Conservation (phyloP, 2,888 invertebrate species). For the Ophraella communa region DNA sequence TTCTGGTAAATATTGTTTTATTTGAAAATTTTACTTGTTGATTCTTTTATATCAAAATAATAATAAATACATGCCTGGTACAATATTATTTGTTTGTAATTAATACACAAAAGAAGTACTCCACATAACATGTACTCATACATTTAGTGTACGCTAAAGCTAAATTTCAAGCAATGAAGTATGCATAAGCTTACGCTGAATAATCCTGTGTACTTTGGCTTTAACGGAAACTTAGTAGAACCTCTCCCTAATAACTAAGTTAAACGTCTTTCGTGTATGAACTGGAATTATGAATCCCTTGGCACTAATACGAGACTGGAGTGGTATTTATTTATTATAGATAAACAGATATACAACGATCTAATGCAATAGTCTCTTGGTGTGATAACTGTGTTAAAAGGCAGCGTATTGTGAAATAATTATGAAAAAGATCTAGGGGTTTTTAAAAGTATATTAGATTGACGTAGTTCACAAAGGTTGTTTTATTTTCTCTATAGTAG, state of each 20-base stretch:
- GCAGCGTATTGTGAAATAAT: background rate
- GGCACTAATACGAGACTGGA: background rate
- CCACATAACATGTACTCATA: background rate
- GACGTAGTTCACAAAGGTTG: too few relatives aligned
- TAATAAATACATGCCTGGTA: too few relatives aligned
- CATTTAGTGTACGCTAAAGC: background rate
- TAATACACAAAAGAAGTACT: too few relatives aligned
- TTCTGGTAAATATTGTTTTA: too few relatives aligned
- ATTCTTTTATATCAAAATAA: too few relatives aligned
- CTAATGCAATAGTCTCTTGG: background rate
- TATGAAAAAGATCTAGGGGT: too few relatives aligned
- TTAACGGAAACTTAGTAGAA: background rate
- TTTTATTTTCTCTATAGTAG: too few relatives aligned
- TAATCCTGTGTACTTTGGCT: background rate
- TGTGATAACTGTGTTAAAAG: background rate
- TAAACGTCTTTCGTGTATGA: conserved; percentile 2
- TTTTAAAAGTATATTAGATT: too few relatives aligned
- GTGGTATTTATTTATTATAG: background rate
- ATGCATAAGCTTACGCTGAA: background rate
- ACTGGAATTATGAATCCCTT: conserved; percentile 1
- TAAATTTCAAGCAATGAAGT: background rate
- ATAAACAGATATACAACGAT: background rate
- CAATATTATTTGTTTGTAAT: too few relatives aligned
- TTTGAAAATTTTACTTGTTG: too few relatives aligned
- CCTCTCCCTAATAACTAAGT: conserved; percentile 1